Conservation (phyloP, 2,888 invertebrate genomes). For the Drosophila borborema region DNA sequence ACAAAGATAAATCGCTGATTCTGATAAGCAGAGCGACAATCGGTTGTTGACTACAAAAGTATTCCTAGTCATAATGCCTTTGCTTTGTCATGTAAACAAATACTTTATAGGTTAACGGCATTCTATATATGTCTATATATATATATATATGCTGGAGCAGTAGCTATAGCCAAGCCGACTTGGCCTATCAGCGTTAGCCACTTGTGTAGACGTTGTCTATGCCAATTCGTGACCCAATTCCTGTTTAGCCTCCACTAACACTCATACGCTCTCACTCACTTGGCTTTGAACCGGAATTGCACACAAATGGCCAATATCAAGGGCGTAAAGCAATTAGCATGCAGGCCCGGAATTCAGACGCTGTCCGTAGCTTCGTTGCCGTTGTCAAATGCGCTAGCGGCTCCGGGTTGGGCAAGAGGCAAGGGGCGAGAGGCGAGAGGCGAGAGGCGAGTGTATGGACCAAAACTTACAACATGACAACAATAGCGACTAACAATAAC, state of each 20-base stretch:
- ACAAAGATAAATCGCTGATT: slow-evolving; percentile 18
- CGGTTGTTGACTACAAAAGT: not conserved
- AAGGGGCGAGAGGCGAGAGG: too few species aligned
- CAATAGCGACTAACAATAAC: slow-evolving; percentile 41
- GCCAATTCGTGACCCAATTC: slow-evolving; percentile 42
- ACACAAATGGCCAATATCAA: slow-evolving; percentile 58
- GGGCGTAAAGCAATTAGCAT: slow-evolving; percentile 44
- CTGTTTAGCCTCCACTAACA: slow-evolving; percentile 39
- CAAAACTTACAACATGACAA: slow-evolving; percentile 12
- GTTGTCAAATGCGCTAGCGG: slow-evolving; percentile 7
- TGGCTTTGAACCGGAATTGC: slow-evolving; percentile 50
- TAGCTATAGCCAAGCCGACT: not conserved
- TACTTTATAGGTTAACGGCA: not conserved
- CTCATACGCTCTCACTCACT: not conserved
- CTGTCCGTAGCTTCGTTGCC: not conserved
- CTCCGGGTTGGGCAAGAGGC: not conserved
- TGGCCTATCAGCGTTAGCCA: not conserved
- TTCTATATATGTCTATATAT: not conserved
- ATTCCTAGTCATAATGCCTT: not conserved
- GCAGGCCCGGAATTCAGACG: slow-evolving; percentile 28
- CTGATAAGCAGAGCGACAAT: slow-evolving; percentile 13
- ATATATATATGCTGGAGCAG: not conserved
- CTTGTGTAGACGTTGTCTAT: not conserved
- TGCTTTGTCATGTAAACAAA: not conserved
- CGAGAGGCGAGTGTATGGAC: not conserved